A percentile compares a stretch with the other conserved stretches of the same genome.
Evolutionary conservation across 2,113 vertebrate species (phyloP).

Genomic region (Lutjanus erythropterus): DNA sequence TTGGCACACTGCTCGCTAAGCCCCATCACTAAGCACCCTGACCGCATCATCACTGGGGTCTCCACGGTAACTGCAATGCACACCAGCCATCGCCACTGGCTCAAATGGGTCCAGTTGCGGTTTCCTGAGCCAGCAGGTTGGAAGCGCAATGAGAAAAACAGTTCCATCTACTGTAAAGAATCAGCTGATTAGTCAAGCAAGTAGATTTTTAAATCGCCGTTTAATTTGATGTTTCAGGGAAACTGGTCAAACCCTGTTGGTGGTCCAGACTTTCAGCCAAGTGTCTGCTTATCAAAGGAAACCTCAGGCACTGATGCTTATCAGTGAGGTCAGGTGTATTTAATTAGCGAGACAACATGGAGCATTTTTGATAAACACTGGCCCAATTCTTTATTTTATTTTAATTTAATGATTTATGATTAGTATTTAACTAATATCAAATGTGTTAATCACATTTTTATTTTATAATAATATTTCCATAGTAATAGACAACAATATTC

Average conservation of each 20-base stretch:
- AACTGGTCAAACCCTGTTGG: not conserved
- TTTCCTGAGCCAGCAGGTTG: constrained; percentile 6
- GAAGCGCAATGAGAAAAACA: not conserved
- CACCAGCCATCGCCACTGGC: not conserved
- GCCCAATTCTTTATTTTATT: not conserved
- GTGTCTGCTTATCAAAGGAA: not conserved
- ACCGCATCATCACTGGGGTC: constrained; percentile 57
- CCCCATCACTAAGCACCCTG: constrained; percentile 61
- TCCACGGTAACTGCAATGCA: constrained; percentile 39
- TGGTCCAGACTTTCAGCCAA: constrained; percentile 7
- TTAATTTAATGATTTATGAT: no score
- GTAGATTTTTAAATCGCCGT: no score
- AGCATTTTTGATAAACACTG: not conserved
- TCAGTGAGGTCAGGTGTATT: not conserved
- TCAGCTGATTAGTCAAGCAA: no score
- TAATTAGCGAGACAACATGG: not conserved
- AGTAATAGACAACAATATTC: no score
- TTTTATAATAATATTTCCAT: no score
- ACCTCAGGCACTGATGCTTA: not conserved
- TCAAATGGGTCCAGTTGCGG: not conserved
- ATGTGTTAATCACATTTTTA: not conserved
- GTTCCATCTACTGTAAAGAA: no score
- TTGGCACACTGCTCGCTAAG: constrained; percentile 73
- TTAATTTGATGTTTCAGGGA: not conserved
- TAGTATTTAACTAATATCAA: not conserved